A percentile compares a stretch with the other conserved stretches of the same genome.
phyloP scores from a whole-genome alignment of 2,797 vertebrate species.

The Hydrophis major region DNA sequence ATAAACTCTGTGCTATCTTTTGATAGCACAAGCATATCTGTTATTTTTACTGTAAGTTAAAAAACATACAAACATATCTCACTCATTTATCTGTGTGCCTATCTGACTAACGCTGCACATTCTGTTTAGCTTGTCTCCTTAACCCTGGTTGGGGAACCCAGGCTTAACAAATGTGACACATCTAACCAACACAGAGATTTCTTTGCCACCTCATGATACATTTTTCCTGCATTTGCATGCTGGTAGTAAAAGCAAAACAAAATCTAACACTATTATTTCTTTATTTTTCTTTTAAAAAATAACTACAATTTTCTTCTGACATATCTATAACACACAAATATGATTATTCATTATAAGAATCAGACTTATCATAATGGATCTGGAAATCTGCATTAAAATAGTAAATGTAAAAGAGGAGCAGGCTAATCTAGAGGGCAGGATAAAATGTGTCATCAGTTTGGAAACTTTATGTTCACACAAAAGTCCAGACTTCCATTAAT shows the following conservation, averaged over 20 bases:
- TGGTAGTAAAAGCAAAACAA: background rate
- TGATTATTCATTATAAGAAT: background rate
- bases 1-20: too few species aligned
- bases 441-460: background rate
- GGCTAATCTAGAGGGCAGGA: background rate
- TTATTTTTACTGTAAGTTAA: too few species aligned
- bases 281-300: background rate
- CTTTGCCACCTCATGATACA: background rate
- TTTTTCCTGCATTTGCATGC: background rate
- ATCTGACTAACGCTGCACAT: too few species aligned
- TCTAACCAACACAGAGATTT: background rate
- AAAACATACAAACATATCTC: too few species aligned
- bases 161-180: background rate
- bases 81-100: too few species aligned
- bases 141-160: too few species aligned
- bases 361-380: background rate
- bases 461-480: background rate
- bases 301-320: background rate
- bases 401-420: background rate
- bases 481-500: background rate
- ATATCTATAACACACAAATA: background rate
- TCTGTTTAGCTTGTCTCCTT: too few species aligned
- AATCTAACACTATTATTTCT: background rate
- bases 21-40: too few species aligned
- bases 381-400: background rate